Base-by-base conservation (phyloP, 2,888 invertebrate species). In the Lathronympha strigana region DNA sequence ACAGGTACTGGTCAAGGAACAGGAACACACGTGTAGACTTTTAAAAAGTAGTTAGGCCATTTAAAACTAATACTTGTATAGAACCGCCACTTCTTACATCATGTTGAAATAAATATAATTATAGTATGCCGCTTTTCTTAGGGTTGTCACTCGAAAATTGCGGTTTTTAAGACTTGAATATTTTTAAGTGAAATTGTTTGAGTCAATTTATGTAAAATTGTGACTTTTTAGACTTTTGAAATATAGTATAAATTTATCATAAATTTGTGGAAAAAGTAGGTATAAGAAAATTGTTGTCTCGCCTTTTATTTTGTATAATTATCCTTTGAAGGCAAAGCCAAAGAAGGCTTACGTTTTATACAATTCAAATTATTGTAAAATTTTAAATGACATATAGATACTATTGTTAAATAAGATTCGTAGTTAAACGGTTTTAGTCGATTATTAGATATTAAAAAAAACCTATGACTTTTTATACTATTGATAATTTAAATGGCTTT, bases 11-110 rank as follows among this genome's bases (percentile, higher is more conserved):
- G 82, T 49, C 78, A 81, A 68, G 61, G 75, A 49, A 74, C 82
- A 43, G 90, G 87, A 38, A 90, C 90, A 21, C 90, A 90, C 57
- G 90, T 90, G 28, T 89, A 82, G 72, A 57, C 36, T n/a, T 49
- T 45, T 31, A 36, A 6, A 73, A 55, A 61, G 69, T 75, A 73
- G 72, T 60, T 75, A 75, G 60, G 45, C 71, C 61, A 49, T 61
- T 53, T 8, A 71, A 71, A 74, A 72, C 62, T 73, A 72, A 50
- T n/a, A 19, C 6, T 49, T 19, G 36, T 19, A 36, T 23, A 49
- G 33, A 45, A 53, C 11, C 15, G 23, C 3, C 15, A 33, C 33
- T 58, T 13, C 58, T 25, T 15, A 45, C 6, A 2, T 9, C 2
- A 4, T 33, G 33, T 33, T 33, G 23, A 58, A 23, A 58, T 43